Evolutionary conservation across 2,888 invertebrate species (phyloP).

Genomic region (Plebejus anna): DNA sequence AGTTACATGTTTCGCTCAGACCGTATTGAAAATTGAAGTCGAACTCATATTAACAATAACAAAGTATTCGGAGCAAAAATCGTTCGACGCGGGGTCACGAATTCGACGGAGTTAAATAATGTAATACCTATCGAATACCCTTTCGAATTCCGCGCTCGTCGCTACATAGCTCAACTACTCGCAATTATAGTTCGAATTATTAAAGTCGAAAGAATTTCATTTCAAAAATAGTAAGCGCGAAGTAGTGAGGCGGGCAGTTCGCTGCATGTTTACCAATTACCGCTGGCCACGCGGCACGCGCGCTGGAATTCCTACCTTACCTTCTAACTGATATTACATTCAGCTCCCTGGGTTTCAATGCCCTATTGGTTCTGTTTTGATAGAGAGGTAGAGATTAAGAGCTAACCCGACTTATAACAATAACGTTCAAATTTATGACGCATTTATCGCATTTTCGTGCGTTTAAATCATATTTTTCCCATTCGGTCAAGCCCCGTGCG

Average conservation of each 20-base stretch:
- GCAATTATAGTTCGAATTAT: conserved; percentile 63
- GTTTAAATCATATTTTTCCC: not conserved
- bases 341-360: conserved; percentile 30
- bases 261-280: conserved; percentile 70
- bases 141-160: conserved; percentile 55
- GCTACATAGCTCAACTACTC: conserved; percentile 49
- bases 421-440: not conserved
- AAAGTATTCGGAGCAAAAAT: not conserved
- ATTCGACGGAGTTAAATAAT: conserved; percentile 62
- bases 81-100: conserved; percentile 38
- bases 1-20: not conserved
- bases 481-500: not conserved
- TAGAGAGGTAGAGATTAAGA: not conserved
- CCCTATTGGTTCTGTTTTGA: not conserved
- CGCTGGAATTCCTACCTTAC: conserved; percentile 46
- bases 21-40: not conserved
- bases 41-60: not conserved
- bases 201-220: conserved; percentile 71
- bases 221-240: conserved; percentile 60
- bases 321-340: conserved; percentile 54
- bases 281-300: conserved; percentile 43
- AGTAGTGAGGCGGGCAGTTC: conserved; percentile 52
- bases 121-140: conserved; percentile 66
- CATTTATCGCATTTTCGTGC: conserved; percentile 33
- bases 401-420: not conserved